Conservation (phyloP, 2,797 vertebrate genomes). For the Pelochelys cantorii region DNA sequence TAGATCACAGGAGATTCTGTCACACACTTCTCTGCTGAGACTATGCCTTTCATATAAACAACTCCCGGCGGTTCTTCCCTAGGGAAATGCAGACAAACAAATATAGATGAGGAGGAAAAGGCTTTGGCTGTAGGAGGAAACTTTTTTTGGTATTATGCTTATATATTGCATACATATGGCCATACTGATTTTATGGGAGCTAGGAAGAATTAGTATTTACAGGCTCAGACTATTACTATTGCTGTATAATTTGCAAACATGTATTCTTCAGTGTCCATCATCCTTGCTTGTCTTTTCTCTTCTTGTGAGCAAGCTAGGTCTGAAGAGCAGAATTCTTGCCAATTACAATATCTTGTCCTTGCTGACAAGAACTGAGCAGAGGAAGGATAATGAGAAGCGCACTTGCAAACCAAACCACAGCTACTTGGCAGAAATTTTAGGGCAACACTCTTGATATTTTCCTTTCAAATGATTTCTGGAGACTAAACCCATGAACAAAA, state of each 20-base stretch:
- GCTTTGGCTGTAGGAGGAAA: not conserved
- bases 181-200: not conserved
- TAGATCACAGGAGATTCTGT: conserved; percentile 39
- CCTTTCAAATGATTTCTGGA: not conserved
- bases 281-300: not conserved
- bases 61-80: not conserved
- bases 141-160: not conserved
- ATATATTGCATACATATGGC: not conserved
- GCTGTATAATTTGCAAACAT: not conserved
- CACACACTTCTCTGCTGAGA: not conserved
- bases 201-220: not conserved
- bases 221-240: not conserved
- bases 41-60: not conserved
- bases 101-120: not conserved
- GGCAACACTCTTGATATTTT: not conserved
- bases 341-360: not conserved
- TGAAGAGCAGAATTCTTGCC: not conserved
- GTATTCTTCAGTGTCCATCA: not conserved
- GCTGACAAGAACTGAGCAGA: not conserved
- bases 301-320: not conserved
- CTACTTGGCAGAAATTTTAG: not conserved
- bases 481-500: not conserved
- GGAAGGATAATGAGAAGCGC: not conserved
- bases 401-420: not conserved
- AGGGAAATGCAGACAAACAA: conserved; percentile 6